Evolutionary conservation across 2,113 vertebrate species (phyloP), one percentile per base, ranked within the genome.

Genomic region (Anarhynchus alexandrinus): DNA sequence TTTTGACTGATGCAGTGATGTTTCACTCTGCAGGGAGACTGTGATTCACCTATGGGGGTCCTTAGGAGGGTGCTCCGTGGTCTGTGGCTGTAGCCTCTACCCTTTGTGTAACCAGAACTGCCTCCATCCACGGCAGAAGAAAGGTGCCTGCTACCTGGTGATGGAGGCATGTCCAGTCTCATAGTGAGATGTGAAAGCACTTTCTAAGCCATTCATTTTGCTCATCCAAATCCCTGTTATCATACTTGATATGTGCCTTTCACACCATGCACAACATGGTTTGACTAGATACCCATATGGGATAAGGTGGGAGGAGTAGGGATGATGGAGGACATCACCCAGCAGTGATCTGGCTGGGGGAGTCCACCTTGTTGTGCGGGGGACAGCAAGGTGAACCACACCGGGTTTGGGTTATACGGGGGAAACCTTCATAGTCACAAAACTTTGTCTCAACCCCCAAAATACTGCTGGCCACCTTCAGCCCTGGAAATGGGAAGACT

Each of bases 141-240:
- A 47, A 65, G 12, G 6, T 32, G 13, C n/a, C 11, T 17, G 17
- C 12, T 76, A 12, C 40, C 57, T 23, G 52, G 34, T 14, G 36
- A 11, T 32, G 51, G 18, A 64, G 49, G 12, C 36, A 20, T 26
- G 1, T 16, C 27, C 67, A 20, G 22, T 7, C 10, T 34, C 20
- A 9, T 4, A 38, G 6, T 3, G 55, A 51, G 10, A 47, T 1
- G 2, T 16, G 38, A 52, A n/a, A 51, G 1, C 17, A 10, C 14
- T 17, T 42, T 57, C 62, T 3, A 3, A 29, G n/a, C 0, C 27
- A 1, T 26, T 29, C 0, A 1, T 43, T 82, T 25, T 49, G 9
- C 49, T 61, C 32, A 15, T 7, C 36, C 29, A 11, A 11, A 45
- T 6, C 80, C 15, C 61, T 15, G 21, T 6, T 9, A 12, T 2